These are phyloP conservation scores for Ariolimax columbianus DNA, from an alignment of 2,888 invertebrate genomes.

Conservation along the genomic window DNA sequence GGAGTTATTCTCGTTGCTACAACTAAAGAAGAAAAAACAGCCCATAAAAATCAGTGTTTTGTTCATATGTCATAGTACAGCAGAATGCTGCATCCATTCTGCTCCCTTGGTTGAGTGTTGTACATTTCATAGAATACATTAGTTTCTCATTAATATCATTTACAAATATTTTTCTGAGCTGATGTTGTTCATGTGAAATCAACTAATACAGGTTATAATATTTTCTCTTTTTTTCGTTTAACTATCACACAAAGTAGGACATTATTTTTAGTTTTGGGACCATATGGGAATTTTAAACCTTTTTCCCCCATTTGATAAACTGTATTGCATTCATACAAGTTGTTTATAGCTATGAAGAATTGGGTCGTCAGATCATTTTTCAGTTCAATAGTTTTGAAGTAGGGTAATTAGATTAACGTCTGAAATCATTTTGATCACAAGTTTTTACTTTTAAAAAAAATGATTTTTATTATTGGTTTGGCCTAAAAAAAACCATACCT, in stretches of 20 bases:
- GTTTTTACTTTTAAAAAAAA: too few species aligned
- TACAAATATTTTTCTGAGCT: background rate
- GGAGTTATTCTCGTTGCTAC: background rate
- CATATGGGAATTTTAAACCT: background rate
- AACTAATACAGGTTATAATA: background rate
- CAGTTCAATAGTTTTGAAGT: background rate
- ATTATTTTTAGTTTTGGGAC: conserved; percentile 9
- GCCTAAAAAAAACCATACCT: too few species aligned
- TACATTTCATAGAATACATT: background rate
- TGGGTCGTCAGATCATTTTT: background rate
- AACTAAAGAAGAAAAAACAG: background rate
- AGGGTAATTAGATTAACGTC: background rate
- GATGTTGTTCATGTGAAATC: background rate
- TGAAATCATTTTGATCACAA: too few species aligned
- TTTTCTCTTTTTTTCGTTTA: background rate
- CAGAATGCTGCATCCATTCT: background rate
- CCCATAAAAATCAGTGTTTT: background rate
- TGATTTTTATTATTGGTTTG: too few species aligned
- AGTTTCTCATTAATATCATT: background rate
- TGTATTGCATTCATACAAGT: background rate
- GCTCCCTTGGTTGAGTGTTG: background rate
- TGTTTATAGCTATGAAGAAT: background rate
- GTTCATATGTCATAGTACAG: background rate
- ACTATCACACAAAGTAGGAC: background rate
- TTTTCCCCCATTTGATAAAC: background rate